These are phyloP conservation scores for Chanos chanos DNA, from an alignment of 2,797 vertebrate genomes.

Conservation along the genomic window DNA sequence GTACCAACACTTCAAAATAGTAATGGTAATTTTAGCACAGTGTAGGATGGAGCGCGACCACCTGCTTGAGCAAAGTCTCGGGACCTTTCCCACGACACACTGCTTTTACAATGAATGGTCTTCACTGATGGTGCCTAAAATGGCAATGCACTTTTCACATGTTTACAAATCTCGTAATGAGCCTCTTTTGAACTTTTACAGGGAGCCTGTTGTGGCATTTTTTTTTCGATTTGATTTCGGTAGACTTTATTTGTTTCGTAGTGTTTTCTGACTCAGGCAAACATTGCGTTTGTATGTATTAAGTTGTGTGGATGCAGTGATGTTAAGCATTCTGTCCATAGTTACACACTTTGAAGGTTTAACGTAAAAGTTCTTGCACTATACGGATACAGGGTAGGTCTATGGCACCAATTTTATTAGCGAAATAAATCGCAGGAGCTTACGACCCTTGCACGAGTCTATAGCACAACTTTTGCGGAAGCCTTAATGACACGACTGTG, in stretches of 20 bases:
- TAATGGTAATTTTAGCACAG: conserved; percentile 1
- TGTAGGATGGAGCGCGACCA: neutral
- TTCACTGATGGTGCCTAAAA: conserved; percentile 30
- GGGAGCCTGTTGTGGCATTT: conserved; percentile 43
- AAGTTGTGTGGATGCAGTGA: too few species aligned
- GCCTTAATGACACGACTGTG: too few species aligned
- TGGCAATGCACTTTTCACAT: conserved; percentile 55
- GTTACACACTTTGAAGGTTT: conserved; percentile 18
- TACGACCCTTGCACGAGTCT: too few species aligned
- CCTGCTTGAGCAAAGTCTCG: neutral
- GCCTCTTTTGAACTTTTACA: conserved; percentile 46
- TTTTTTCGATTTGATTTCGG: conserved; percentile 23
- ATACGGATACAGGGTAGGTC: conserved; percentile 75
- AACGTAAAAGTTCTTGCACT: conserved; percentile 70
- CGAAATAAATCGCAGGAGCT: too few species aligned
- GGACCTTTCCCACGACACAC: neutral
- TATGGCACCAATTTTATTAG: too few species aligned
- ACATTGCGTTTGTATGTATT: too few species aligned
- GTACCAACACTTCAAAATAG: conserved; percentile 3
- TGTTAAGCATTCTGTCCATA: too few species aligned
- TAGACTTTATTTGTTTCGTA: conserved; percentile 2
- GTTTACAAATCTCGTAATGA: conserved; percentile 49
- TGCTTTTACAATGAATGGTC: conserved; percentile 34
- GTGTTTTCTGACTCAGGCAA: neutral
- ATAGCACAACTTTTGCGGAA: too few species aligned